A percentile compares a stretch with the other conserved stretches of the same genome.
Evolutionary conservation across 2,113 vertebrate genomes (phyloP).

Genomic region (Apeltes quadracus): DNA sequence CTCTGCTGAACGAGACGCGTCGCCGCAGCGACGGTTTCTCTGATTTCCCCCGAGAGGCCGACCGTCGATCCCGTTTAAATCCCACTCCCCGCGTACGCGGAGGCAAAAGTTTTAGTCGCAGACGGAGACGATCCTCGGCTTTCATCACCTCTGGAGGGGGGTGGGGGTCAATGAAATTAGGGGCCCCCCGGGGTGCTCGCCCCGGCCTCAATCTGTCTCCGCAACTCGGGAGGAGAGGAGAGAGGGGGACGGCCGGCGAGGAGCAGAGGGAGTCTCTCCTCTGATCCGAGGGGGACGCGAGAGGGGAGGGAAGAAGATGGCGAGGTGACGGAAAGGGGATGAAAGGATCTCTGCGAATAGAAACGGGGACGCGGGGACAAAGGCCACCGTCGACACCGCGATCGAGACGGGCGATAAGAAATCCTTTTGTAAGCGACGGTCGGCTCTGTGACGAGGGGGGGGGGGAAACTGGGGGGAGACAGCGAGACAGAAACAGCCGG

Average conservation of each 20-base stretch:
- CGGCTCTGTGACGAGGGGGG: slow-evolving; percentile 13
- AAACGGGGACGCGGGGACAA: slow-evolving; percentile 20
- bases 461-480: slow-evolving; percentile 2
- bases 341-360: slow-evolving; percentile 28
- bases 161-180: slow-evolving; percentile 77
- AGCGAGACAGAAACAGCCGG: slow-evolving; percentile 36
- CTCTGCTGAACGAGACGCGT: slow-evolving; percentile 38
- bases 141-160: slow-evolving; percentile 70
- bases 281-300: slow-evolving; percentile 41
- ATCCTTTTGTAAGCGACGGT: slow-evolving; percentile 40
- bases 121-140: slow-evolving; percentile 65
- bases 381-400: background rate
- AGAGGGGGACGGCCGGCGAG: slow-evolving; percentile 5
- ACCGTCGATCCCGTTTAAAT: slow-evolving; percentile 60
- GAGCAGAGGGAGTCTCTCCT: slow-evolving; percentile 30
- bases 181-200: slow-evolving; percentile 68
- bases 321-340: slow-evolving; percentile 34
- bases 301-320: slow-evolving; percentile 14
- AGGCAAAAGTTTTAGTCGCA: slow-evolving; percentile 67
- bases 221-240: slow-evolving; percentile 44
- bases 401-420: slow-evolving; percentile 48
- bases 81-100: slow-evolving; percentile 27
- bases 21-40: no score
- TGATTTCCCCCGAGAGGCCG: slow-evolving; percentile 56
- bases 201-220: slow-evolving; percentile 81